Percentiles rank a stretch among this genome's conserved stretches.
Conservation (phyloP, 2,797 vertebrate genomes). For the Lagodon rhomboides region DNA sequence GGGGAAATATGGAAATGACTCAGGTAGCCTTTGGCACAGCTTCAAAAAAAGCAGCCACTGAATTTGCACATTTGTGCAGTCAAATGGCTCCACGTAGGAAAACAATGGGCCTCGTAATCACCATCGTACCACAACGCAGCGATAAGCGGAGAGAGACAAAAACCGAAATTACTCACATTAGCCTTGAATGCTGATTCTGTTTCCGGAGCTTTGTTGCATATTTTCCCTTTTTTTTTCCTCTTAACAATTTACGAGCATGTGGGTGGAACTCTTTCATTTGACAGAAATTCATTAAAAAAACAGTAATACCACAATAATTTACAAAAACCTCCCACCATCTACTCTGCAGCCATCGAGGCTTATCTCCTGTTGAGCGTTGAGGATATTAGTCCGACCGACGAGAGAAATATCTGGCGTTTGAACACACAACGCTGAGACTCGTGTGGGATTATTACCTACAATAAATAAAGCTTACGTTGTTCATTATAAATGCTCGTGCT, state of each 20-base stretch:
- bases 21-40: conserved; percentile 39
- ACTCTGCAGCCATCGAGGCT: conserved; percentile 15
- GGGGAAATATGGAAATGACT: conserved; percentile 42
- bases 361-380: conserved; percentile 33
- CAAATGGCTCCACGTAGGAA: conserved; percentile 30
- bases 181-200: conserved; percentile 18
- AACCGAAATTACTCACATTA: conserved; percentile 40
- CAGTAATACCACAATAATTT: conserved; percentile 34
- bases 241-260: conserved; percentile 17
- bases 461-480: conserved; percentile 22
- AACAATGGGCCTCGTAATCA: conserved; percentile 57
- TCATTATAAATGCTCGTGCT: conserved; percentile 18
- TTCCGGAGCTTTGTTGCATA: conserved; percentile 18
- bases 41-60: conserved; percentile 35
- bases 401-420: conserved; percentile 18
- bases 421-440: neutral
- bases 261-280: conserved; percentile 22
- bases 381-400: conserved; percentile 10
- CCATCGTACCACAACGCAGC: conserved; percentile 11
- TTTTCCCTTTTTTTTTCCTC: neutral
- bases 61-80: conserved; percentile 31
- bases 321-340: conserved; percentile 12
- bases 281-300: conserved; percentile 53
- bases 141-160: conserved; percentile 47
- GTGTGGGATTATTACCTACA: conserved; percentile 29